Evolutionary conservation across 2,113 vertebrate species (phyloP), one percentile per base, ranked within the genome.

Genomic region (Xenotilapia leptura): DNA sequence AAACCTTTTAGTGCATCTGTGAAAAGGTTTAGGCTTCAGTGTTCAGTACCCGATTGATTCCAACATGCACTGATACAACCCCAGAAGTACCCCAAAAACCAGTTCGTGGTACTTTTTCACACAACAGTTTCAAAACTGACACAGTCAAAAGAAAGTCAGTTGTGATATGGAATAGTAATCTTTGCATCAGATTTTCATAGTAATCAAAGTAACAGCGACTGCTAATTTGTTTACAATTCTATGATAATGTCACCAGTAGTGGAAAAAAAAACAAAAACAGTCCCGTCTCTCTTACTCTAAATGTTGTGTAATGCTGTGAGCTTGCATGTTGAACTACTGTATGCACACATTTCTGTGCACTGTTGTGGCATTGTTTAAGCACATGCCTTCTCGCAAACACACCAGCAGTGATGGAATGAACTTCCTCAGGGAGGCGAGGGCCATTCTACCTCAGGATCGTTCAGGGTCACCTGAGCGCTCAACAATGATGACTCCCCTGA

Each of bases 381-480:
- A 36, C 49, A 89, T 54, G 54, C 28, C 65, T 45, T 33, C 65
- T 36, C 26, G 51, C 58, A 85, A 42, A 88, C 83, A 83, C 70
- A 82, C 55, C 33, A 54, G n/a, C 28, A 21, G 87, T 62, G 84
- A 85, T 89, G 92, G 90, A 94, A 93, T 91, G 88, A 87, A 86
- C 81, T 47, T 93, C 92, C 87, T 88, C 28, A 3, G 90, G 90
- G 93, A 89, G 84, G 77, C 4, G 42, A 87, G 82, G 73, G 89
- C 84, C 47, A 75, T 89, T 79, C 90, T 85, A 87, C 92, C 88
- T 84, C 53, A 83, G 88, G 88, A 92, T 90, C 82, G 92, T 94
- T 93, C 68, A 40, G 93, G 94, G 92, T 95, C 93, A 93, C 85
- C 92, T 93, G 85, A 90, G 90, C 19, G 92, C 88, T 95, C 85